Percentiles rank a stretch among this genome's conserved stretches.
These are phyloP conservation scores for Globodera rostochiensis DNA, from an alignment of 1,140 invertebrate genomes.

Conservation along the genomic window DNA sequence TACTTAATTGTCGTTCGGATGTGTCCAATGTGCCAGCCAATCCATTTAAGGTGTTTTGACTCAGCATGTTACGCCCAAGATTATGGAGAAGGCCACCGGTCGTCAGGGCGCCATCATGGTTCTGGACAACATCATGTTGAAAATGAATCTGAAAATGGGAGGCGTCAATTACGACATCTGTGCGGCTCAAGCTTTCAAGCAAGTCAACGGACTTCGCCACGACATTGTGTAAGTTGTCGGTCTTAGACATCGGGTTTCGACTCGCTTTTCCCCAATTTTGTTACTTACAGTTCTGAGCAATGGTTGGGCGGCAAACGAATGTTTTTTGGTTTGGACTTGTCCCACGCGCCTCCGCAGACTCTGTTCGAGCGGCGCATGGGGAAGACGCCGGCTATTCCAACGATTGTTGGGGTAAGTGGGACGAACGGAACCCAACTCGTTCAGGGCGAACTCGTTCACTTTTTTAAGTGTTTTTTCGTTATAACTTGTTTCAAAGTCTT, in stretches of 20 bases:
- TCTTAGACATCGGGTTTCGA: too few species aligned
- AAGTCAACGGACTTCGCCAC: neutral
- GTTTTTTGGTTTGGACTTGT: constrained; percentile 32
- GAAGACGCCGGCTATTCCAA: constrained; percentile 8
- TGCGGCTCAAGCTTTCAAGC: constrained; percentile 8
- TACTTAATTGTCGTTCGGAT: too few species aligned
- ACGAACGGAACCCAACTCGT: too few species aligned
- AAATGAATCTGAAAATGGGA: constrained; percentile 44
- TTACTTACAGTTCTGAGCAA: neutral
- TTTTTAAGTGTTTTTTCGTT: too few species aligned
- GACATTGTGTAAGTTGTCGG: constrained; percentile 19
- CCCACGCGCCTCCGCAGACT: constrained; percentile 34
- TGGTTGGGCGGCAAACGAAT: constrained; percentile 20
- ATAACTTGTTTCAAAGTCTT: neutral
- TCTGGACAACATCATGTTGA: constrained; percentile 37
- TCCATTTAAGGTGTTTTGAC: constrained; percentile 9
- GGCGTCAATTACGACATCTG: constrained; percentile 29
- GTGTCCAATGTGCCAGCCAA: too few species aligned
- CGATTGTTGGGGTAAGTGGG: constrained; percentile 34
- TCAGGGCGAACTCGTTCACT: too few species aligned
- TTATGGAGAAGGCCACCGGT: constrained; percentile 23
- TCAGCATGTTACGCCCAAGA: constrained; percentile 16
- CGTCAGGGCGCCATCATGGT: constrained; percentile 27
- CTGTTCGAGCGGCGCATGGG: constrained; percentile 31
- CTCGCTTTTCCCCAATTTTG: too few species aligned